phyloP scores from a whole-genome alignment of 2,113 vertebrate genomes.

The Siphamia tubifer region DNA sequence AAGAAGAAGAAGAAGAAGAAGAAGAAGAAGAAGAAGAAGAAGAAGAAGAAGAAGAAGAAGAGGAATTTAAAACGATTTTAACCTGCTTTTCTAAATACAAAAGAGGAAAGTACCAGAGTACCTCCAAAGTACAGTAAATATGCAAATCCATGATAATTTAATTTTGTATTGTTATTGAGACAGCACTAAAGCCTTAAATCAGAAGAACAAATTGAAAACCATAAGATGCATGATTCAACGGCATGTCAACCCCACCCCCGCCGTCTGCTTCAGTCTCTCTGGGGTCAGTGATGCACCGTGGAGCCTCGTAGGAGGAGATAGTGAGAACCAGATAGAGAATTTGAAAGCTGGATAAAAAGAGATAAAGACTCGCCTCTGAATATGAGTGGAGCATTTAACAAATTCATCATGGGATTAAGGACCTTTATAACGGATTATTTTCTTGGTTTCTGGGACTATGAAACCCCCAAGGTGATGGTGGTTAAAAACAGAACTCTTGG shows the following conservation, averaged over 20 bases:
- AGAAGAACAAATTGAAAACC: not conserved
- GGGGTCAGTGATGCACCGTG: slow-evolving; percentile 22
- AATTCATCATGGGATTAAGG: slow-evolving; percentile 65
- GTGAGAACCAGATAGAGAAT: slow-evolving; percentile 3
- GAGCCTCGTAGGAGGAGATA: slow-evolving; percentile 1
- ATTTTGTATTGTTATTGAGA: too few relatives aligned
- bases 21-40: too few relatives aligned
- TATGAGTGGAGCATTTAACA: slow-evolving; percentile 31
- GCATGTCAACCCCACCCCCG: slow-evolving; percentile 42
- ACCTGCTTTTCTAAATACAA: too few relatives aligned
- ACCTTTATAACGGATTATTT: slow-evolving; percentile 74
- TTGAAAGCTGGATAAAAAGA: not conserved
- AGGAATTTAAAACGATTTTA: too few relatives aligned
- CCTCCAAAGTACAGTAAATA: too few relatives aligned
- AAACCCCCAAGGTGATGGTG: slow-evolving; percentile 90
- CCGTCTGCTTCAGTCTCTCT: not conserved
- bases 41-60: too few relatives aligned
- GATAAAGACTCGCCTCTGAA: not conserved
- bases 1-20: too few relatives aligned
- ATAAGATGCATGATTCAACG: not conserved
- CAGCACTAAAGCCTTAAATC: not conserved
- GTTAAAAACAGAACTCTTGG: slow-evolving; percentile 87
- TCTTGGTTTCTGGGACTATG: slow-evolving; percentile 87
- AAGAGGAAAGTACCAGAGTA: too few relatives aligned
- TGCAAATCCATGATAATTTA: too few relatives aligned